Evolutionary conservation across 2,113 vertebrate species (phyloP), one percentile per base, ranked within the genome.

Genomic region (Synodontis membranacea): DNA sequence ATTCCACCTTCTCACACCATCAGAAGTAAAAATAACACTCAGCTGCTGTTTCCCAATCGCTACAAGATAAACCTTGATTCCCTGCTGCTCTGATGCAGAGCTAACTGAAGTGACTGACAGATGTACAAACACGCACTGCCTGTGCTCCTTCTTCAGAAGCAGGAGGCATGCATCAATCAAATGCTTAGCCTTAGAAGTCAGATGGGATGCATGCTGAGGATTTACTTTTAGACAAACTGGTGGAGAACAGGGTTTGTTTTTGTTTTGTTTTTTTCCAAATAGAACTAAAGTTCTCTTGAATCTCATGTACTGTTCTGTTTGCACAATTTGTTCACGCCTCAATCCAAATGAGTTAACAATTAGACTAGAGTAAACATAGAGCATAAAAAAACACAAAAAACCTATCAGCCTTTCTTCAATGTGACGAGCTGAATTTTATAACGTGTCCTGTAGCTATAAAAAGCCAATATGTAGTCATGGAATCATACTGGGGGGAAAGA

Each of bases 1-100:
- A 82, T 82, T 80, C 84, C 48, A 74, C 66, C 82, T 86, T 78
- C 42, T 58, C 80, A 74, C 76, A 86, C 54, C 62, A 82, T 44
- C 60, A 64, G 19, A 85, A 83, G 50, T 50, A 84, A 74, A 80
- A 89, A 86, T 86, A 89, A 84, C 85, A 83, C 75, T 84, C 88
- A 86, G 82, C 86, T 83, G 80, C 25, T 44, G 79, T 87, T 88
- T 42, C 52, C 80, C 83, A 83, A 80, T 52, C 42, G 87, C 76
- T 80, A 84, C 50, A 54, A 88, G 87, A 87, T 82, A 88, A 87
- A 88, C 44, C 78, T 48, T 56, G 76, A 87, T 88, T 90, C 82
- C 75, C 85, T 68, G 87, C 54, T 83, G 85, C 60, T 66, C 84
- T n/a, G 79, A 90, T 87, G 52, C 83, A 48, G 31, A 42, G 80